Percentiles rank a stretch among this genome's conserved stretches.
Evolutionary conservation across 2,113 vertebrate genomes (phyloP).

Genomic region (Pelecanus crispus): DNA sequence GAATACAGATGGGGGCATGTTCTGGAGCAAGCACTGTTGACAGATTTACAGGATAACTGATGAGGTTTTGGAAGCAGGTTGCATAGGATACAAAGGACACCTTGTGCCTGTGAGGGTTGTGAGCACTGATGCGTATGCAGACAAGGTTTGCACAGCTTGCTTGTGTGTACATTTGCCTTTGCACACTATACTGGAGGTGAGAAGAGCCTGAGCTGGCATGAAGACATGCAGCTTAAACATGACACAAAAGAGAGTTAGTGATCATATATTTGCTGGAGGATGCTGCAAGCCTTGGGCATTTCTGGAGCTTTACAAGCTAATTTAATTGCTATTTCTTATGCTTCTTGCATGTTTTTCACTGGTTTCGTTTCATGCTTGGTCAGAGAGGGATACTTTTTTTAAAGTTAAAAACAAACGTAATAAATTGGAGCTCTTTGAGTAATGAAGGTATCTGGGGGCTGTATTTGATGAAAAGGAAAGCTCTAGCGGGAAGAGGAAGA

Average conservation of each 20-base stretch:
- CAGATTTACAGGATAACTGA: neutral
- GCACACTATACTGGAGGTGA: neutral
- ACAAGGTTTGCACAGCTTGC: constrained; percentile 26
- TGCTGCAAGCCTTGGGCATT: neutral
- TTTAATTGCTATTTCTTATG: constrained; percentile 36
- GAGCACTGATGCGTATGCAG: neutral
- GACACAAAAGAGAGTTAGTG: neutral
- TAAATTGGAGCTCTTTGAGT: neutral
- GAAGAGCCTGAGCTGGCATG: constrained; percentile 14
- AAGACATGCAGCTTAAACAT: constrained; percentile 10
- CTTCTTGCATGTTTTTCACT: constrained; percentile 46
- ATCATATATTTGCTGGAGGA: constrained; percentile 15
- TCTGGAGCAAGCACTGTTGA: neutral
- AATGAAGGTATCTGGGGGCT: neutral
- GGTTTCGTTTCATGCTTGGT: constrained; percentile 50
- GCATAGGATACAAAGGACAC: neutral
- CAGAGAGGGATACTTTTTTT: constrained; percentile 18
- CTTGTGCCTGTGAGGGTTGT: neutral
- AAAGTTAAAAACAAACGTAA: neutral
- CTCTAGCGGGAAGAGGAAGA: neutral
- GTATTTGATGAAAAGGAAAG: neutral
- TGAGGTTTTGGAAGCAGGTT: neutral
- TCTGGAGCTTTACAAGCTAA: constrained; percentile 31
- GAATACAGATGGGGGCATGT: neutral
- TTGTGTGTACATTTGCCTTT: constrained; percentile 8